Base-by-base conservation (phyloP, 2,797 vertebrate species). In the Pantherophis alleghaniensis region DNA sequence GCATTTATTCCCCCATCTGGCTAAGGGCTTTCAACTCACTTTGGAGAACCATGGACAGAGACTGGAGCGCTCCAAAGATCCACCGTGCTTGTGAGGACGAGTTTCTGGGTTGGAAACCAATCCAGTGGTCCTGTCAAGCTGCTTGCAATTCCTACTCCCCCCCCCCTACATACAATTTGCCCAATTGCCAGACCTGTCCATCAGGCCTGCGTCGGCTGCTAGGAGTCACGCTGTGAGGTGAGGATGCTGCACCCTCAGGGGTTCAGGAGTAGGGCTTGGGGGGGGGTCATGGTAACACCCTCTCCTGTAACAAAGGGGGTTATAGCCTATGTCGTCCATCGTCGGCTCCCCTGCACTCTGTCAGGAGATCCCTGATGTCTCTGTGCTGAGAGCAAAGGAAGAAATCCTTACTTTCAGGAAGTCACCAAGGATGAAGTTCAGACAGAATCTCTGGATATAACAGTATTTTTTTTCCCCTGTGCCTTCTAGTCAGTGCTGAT, bases 151-250 rank as follows among this genome's bases (percentile, higher is more conserved):
- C 90, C 11, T 63, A 37, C 87, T 79, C 89, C 92, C 95, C 95
- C 92, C 95, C 95, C 95, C 96, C 97, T 97, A 2, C 32, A 24
- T 66, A 88, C 92, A 98, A 99, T 99, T 98, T 98, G 98, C 98
- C 98, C 98, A 98, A 99, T 99, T 98, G 98, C 98, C 98, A 98
- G 98, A 98, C 98, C 98, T 98, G 98, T 98, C 98, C 98, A 96
- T 99, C 98, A 99, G 96, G 96, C 95, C 94, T 89, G 93, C 93
- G 96, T 96, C 95, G 96, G 96, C 96, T 96, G 96, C 91, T 83
- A 94, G 96, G 93, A 95, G 94, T 91, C 94, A 93, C 97, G 98
- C 96, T 96, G 95, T 90, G 94, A 97, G 86, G 69, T 96, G 93
- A 95, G 96, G 96, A 94, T 93, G 56, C 89, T 96, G 94, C 91